Conservation (phyloP, 2,797 vertebrate species). For the Vultur gryphus region DNA sequence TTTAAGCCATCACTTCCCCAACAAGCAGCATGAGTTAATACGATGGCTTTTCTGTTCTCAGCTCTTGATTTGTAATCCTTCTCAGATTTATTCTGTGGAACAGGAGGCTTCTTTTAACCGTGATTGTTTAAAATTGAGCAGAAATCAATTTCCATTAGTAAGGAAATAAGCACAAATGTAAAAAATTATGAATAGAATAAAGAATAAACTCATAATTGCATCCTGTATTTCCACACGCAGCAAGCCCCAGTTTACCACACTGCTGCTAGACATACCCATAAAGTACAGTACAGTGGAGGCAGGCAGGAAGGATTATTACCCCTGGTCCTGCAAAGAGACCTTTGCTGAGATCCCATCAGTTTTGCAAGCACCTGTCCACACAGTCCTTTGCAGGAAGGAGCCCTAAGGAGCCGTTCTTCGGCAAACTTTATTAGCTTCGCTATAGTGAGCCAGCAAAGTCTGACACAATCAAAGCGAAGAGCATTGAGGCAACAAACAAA, state of each 20-base stretch:
- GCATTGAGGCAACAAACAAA: neutral
- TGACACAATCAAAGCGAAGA: neutral
- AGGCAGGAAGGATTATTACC: neutral
- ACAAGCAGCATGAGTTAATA: neutral
- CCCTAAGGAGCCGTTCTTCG: conserved; percentile 2
- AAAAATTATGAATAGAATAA: neutral
- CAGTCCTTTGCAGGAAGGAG: neutral
- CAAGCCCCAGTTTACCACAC: neutral
- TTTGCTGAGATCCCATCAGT: neutral
- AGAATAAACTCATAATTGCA: neutral
- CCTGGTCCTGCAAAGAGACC: neutral
- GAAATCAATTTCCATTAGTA: conserved; percentile 49
- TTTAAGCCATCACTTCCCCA: neutral
- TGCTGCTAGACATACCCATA: neutral
- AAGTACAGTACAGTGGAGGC: neutral
- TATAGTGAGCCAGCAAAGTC: neutral
- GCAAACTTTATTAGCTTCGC: neutral
- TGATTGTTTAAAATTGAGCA: neutral
- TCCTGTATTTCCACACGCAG: neutral
- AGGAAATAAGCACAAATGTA: conserved; percentile 16
- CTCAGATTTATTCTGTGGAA: neutral
- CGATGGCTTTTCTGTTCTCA: neutral
- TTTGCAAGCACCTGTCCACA: neutral
- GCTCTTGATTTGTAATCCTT: neutral
- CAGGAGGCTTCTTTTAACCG: neutral